Conservation (phyloP, 2,797 vertebrate genomes). For the Lacerta agilis region DNA sequence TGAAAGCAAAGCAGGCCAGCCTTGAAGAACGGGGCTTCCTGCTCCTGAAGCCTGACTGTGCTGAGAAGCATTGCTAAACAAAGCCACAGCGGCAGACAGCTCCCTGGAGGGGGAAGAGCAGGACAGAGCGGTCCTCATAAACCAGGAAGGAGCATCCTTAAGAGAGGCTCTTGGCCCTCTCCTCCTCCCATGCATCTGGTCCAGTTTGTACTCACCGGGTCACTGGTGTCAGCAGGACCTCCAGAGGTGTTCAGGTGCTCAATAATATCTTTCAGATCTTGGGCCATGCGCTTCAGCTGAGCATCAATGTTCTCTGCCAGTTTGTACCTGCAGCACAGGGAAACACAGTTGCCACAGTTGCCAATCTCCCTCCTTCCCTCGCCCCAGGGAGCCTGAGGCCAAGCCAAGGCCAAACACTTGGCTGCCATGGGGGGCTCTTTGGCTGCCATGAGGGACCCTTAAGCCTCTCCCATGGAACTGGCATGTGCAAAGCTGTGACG, state of each 20-base stretch:
- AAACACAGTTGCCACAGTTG: not conserved
- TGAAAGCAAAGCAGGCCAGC: too few relatives aligned
- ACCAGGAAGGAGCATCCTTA: not conserved
- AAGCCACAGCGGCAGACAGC: too few relatives aligned
- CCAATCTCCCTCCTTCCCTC: too few relatives aligned
- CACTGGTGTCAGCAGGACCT: constrained; percentile 84
- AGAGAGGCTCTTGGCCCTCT: too few relatives aligned
- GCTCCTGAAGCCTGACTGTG: too few relatives aligned
- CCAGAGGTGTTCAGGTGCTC: constrained; percentile 89
- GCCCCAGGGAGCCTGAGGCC: too few relatives aligned
- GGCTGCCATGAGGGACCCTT: not conserved
- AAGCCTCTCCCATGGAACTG: not conserved
- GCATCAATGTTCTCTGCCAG: constrained; percentile 92
- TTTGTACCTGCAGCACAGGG: constrained; percentile 82
- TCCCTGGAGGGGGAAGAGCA: too few relatives aligned
- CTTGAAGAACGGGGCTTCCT: too few relatives aligned
- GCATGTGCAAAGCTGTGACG: not conserved
- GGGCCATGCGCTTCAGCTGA: constrained; percentile 91
- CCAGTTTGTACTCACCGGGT: constrained; percentile 79
- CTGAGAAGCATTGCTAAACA: too few relatives aligned
- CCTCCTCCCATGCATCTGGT: accelerated
- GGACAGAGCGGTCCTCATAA: not conserved
- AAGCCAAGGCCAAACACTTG: not conserved
- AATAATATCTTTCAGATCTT: constrained; percentile 92
- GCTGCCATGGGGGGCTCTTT: too few relatives aligned